Percentiles rank a stretch among this genome's conserved stretches.
Evolutionary conservation across 1,140 invertebrate species (phyloP).

Genomic region (Mesaphorura yosii): DNA sequence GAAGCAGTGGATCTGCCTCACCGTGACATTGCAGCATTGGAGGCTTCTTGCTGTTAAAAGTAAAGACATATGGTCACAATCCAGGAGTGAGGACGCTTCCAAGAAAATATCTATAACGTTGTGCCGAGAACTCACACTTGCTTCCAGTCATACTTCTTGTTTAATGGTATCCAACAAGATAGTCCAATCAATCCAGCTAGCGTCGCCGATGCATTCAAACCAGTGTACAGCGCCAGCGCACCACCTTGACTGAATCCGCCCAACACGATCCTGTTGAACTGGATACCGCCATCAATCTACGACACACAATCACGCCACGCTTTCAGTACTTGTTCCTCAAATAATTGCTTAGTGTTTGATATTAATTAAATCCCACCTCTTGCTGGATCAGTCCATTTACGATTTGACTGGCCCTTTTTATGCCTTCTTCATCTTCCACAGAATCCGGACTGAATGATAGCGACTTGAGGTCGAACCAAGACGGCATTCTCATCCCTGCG

Average conservation of each 20-base stretch:
- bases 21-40: slow-evolving; percentile 90
- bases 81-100: too few species aligned
- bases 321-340: too few species aligned
- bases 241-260: slow-evolving; percentile 85
- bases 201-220: slow-evolving; percentile 63
- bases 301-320: too few species aligned
- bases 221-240: slow-evolving; percentile 86
- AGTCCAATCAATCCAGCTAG: slow-evolving; percentile 81
- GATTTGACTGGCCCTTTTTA: slow-evolving; percentile 60
- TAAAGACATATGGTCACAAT: too few species aligned
- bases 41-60: too few species aligned
- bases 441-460: slow-evolving; percentile 62
- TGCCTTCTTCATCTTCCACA: slow-evolving; percentile 78
- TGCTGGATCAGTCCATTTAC: slow-evolving; percentile 73
- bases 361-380: too few species aligned
- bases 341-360: too few species aligned
- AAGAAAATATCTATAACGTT: too few species aligned
- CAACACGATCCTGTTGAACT: slow-evolving; percentile 59
- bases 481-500: slow-evolving; percentile 89
- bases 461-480: slow-evolving; percentile 91
- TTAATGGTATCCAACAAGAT: slow-evolving; percentile 80
- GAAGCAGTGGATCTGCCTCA: slow-evolving; percentile 83
- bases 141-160: slow-evolving; percentile 23
- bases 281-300: too few species aligned
- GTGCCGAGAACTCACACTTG: too few species aligned